Evolutionary conservation across 1,140 invertebrate species (phyloP).

Genomic region (Trinorchestia longiramus): DNA sequence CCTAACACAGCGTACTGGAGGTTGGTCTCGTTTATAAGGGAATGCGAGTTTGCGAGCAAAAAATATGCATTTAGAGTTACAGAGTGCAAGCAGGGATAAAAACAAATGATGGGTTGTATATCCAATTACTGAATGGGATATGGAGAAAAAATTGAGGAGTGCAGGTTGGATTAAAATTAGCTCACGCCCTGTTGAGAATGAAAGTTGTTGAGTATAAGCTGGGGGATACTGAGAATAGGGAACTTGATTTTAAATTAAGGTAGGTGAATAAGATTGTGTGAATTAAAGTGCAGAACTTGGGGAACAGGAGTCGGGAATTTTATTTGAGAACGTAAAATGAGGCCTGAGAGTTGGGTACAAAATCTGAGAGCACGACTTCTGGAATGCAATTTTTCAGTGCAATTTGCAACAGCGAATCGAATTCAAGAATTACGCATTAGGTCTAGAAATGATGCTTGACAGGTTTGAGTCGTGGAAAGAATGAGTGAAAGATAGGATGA

Average conservation of each 20-base stretch:
- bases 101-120: not conserved
- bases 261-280: not conserved
- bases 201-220: not conserved
- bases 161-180: not conserved
- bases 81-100: too few species aligned
- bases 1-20: not conserved
- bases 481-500: too few species aligned
- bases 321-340: too few species aligned
- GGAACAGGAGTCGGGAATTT: not conserved
- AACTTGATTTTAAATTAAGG: not conserved
- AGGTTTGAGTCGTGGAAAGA: too few species aligned
- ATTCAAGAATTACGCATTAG: too few species aligned
- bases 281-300: not conserved
- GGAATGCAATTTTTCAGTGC: too few species aligned
- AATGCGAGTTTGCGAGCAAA: not conserved
- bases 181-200: not conserved
- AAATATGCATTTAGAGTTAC: not conserved
- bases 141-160: not conserved
- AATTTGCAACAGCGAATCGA: too few species aligned
- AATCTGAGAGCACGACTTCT: not conserved
- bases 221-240: not conserved
- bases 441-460: too few species aligned
- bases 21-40: not conserved
- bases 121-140: too few species aligned
- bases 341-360: not conserved